Base-by-base conservation (phyloP, 2,113 vertebrate genomes). In the Bos indicus region DNA sequence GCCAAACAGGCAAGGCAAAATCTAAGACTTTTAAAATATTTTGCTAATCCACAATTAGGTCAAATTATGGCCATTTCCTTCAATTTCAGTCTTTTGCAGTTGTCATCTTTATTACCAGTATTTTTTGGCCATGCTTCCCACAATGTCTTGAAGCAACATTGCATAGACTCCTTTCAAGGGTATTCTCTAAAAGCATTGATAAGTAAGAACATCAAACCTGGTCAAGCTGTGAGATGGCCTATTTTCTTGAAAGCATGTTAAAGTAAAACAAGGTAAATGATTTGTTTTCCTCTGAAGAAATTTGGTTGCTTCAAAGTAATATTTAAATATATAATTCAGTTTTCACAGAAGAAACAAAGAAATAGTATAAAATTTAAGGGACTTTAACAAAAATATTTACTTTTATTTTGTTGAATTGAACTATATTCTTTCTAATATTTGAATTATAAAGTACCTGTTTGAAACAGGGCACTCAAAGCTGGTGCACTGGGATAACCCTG, bases 21-120 rank as follows among this genome's bases (percentile, higher is more conserved):
- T 92, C 67, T 91, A 82, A 71, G 40, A 88, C 87, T 95, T 95
- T 97, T 25, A 14, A 59, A 97, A 95, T 94, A 81, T 4, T 88
- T 95, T 94, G 9, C 14, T 86, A 95, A 91, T 56, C 54, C 30
- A 74, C 83, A 92, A 62, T 60, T 88, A 96, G 28, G 60, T 96
- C 48, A 97, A 93, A 94, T 94, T 51, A 64, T 87, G 15, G 7
- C 3, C 59, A 0, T 7, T 92, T 96, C 74, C 80, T 92, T 96
- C 46, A 95, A 7, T 46, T 88, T 30, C 15, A 90, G 51, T 10
- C 5, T 90, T 80, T 92, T 81, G 15, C 16, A 59, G 28, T 77
- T 52, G 52, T 88, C 57, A 84, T 54, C 13, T 89, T 94, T 17
- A 90, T 21, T 94, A 52, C 57, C 13, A 91, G 36, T 11, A 71